phyloP scores from a whole-genome alignment of 2,113 vertebrate species.

The Muscicapa adusta region DNA sequence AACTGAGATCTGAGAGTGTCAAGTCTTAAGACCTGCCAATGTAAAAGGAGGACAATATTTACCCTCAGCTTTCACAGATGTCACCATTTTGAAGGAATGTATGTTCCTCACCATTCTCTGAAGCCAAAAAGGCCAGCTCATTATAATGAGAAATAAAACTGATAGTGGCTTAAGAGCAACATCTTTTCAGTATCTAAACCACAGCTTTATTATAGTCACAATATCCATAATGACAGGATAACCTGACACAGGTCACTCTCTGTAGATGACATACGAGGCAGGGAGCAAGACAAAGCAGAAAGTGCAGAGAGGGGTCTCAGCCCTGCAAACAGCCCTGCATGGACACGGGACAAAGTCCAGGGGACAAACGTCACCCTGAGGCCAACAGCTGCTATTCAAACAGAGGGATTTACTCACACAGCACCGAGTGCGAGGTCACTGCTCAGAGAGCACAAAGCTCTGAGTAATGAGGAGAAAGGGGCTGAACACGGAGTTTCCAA shows the following conservation, averaged over 20 bases:
- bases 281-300: not conserved
- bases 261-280: not conserved
- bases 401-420: not conserved
- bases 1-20: not conserved
- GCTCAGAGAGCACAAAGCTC: not conserved
- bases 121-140: not conserved
- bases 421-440: not conserved
- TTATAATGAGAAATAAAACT: not conserved
- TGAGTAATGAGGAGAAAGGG: not conserved
- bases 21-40: not conserved
- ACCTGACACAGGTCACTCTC: not conserved
- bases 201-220: not conserved
- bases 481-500: not conserved
- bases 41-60: not conserved
- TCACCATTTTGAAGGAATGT: not conserved
- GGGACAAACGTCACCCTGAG: not conserved
- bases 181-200: not conserved
- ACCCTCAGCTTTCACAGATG: not conserved
- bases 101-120: not conserved
- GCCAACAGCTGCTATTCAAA: not conserved
- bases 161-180: not conserved
- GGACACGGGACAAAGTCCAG: not conserved
- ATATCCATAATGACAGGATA: not conserved
- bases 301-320: not conserved
- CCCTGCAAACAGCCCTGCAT: not conserved